Evolutionary conservation across 2,113 vertebrate species (phyloP).

Genomic region (Pongo pygmaeus): DNA sequence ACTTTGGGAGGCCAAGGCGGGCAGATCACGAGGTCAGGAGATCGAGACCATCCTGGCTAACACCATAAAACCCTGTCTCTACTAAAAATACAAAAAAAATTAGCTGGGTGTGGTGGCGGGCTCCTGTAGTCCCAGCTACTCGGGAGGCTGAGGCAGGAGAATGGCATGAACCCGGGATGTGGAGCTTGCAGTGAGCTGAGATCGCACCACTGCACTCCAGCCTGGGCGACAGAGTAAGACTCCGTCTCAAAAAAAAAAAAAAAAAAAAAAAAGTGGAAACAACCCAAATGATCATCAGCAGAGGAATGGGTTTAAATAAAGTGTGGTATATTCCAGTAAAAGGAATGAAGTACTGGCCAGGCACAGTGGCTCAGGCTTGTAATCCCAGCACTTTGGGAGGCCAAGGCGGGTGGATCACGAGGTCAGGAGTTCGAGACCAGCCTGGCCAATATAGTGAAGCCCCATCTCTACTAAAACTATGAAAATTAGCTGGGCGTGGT

Average conservation of each 20-base stretch:
- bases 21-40: background rate
- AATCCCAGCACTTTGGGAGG: background rate
- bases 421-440: background rate
- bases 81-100: background rate
- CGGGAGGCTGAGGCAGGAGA: background rate
- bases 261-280: background rate
- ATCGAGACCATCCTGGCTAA: background rate
- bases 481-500: background rate
- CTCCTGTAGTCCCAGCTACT: background rate
- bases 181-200: background rate
- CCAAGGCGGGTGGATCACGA: background rate
- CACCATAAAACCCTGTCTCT: background rate
- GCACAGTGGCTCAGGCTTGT: background rate
- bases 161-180: fast-evolving
- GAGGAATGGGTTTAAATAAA: too few species aligned
- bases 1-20: background rate
- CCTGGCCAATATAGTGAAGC: background rate
- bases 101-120: background rate
- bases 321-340: too few species aligned
- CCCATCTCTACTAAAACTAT: background rate
- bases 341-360: too few species aligned
- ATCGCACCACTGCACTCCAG: background rate
- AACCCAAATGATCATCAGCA: too few species aligned
- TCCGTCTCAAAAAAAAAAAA: background rate
- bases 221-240: background rate